Evolutionary conservation across 2,797 vertebrate species (phyloP).

Genomic region (Choloepus didactylus): DNA sequence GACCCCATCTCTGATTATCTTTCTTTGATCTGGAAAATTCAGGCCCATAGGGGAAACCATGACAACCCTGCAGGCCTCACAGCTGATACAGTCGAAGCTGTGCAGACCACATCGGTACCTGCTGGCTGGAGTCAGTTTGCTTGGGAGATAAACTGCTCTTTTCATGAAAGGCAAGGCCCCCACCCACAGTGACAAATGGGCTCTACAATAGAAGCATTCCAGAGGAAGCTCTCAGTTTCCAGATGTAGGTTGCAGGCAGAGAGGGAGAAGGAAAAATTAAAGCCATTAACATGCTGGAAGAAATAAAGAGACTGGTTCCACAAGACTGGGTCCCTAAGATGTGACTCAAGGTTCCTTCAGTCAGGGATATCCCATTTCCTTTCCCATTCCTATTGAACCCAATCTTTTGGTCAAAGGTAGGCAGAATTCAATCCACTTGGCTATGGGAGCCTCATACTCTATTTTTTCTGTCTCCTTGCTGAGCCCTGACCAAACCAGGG

Average conservation of each 20-base stretch:
- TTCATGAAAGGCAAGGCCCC: conserved; percentile 23
- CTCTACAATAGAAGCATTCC: conserved; percentile 33
- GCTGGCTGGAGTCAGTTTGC: conserved; percentile 28
- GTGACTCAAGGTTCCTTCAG: conserved; percentile 21
- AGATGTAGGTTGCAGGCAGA: conserved; percentile 52
- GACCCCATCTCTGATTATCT: conserved; percentile 13
- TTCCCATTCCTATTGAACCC: neutral
- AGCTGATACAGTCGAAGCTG: neutral
- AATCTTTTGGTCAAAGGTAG: neutral
- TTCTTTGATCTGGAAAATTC: conserved; percentile 18
- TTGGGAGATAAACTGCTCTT: conserved; percentile 63
- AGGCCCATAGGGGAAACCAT: neutral
- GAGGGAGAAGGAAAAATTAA: conserved; percentile 72
- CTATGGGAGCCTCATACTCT: neutral
- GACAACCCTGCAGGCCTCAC: conserved; percentile 1
- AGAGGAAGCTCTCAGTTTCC: conserved; percentile 60
- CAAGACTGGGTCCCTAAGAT: neutral
- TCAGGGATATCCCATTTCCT: neutral
- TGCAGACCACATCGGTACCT: neutral
- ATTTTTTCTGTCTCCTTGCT: neutral
- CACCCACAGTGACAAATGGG: conserved; percentile 70
- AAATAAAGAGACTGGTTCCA: conserved; percentile 50
- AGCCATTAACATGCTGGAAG: conserved; percentile 76
- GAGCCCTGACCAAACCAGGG: neutral
- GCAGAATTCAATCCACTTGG: neutral